Conservation (phyloP, 2,888 invertebrate genomes). For the Apoda limacodes region DNA sequence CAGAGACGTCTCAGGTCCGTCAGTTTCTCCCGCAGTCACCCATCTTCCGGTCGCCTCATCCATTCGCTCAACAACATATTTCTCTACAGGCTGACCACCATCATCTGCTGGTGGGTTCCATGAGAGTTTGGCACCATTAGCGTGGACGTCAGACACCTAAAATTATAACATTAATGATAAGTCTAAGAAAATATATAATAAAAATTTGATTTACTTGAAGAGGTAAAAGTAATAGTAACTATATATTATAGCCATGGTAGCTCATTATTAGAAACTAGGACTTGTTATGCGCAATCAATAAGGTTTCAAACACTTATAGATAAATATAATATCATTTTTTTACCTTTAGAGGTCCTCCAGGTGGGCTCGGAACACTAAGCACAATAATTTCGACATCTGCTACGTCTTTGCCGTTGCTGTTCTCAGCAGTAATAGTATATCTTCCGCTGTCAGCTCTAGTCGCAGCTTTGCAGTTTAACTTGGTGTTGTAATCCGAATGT, state of each 20-base stretch:
- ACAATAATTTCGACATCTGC: constrained; percentile 94
- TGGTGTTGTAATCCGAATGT: constrained; percentile 88
- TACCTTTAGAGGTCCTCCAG: constrained; percentile 93
- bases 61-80: constrained; percentile 95
- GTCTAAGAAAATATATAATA: constrained; percentile 1
- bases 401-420: constrained; percentile 92
- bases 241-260: no score
- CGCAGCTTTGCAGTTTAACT: constrained; percentile 81
- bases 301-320: no score
- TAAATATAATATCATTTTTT: no score
- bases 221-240: constrained; percentile 3
- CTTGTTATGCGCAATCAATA: no score
- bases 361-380: constrained; percentile 88
- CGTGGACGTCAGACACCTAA: constrained; percentile 82
- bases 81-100: constrained; percentile 93
- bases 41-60: constrained; percentile 94
- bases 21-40: constrained; percentile 93
- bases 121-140: constrained; percentile 87
- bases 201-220: neutral
- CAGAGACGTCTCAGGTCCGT: constrained; percentile 81
- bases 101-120: constrained; percentile 97
- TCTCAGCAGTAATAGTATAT: constrained; percentile 93
- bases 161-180: neutral
- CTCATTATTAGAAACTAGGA: no score
- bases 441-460: constrained; percentile 89